These are phyloP conservation scores for Sterna hirundo DNA, from an alignment of 2,113 vertebrate genomes.

Conservation along the genomic window DNA sequence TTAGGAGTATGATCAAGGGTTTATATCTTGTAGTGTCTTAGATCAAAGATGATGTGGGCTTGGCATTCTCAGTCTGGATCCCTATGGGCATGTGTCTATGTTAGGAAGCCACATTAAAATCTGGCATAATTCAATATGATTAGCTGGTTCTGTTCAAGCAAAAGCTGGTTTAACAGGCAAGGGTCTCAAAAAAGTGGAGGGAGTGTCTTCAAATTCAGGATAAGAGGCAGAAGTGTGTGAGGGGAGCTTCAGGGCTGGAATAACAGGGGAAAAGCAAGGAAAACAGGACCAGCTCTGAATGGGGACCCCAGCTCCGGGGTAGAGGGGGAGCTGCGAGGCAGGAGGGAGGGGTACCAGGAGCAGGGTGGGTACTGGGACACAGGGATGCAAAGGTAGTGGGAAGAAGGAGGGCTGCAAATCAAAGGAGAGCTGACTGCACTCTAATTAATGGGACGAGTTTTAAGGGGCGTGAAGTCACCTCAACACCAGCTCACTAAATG, in stretches of 20 bases:
- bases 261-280: neutral
- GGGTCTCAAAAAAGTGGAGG: neutral
- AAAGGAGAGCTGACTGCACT: neutral
- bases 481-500: constrained; percentile 7
- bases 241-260: neutral
- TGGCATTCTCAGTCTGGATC: constrained; percentile 26
- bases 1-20: constrained; percentile 39
- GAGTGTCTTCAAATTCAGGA: neutral
- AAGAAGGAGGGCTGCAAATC: neutral
- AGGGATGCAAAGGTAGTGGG: neutral
- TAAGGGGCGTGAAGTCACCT: neutral
- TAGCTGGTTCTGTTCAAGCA: constrained; percentile 11
- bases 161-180: constrained; percentile 15
- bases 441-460: neutral
- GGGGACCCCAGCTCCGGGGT: neutral
- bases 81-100: neutral
- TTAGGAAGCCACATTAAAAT: constrained; percentile 35
- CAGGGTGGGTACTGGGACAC: neutral
- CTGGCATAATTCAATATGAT: constrained; percentile 45
- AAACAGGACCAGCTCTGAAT: neutral
- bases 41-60: constrained; percentile 52
- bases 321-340: neutral
- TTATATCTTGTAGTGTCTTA: constrained; percentile 28
- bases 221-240: neutral
- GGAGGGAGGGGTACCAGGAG: neutral